Evolutionary conservation across 1,140 invertebrate species (phyloP).

Genomic region (Holotrichia oblita): DNA sequence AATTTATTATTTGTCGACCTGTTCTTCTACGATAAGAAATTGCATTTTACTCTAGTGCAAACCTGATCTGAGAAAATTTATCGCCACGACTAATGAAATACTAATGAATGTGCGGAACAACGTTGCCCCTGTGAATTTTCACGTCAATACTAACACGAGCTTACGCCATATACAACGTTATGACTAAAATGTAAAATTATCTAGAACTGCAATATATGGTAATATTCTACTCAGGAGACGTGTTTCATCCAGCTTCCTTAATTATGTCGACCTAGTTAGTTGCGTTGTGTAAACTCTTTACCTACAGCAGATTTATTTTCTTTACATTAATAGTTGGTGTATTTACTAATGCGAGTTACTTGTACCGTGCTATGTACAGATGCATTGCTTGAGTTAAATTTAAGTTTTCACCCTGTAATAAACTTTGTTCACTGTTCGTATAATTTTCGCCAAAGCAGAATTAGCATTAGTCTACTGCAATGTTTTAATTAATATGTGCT

Average conservation of each 20-base stretch:
- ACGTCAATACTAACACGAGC: neutral
- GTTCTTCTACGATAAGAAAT: neutral
- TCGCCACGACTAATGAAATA: neutral
- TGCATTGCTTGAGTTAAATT: neutral
- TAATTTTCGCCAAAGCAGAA: no score
- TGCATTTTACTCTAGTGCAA: neutral
- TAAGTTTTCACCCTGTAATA: no score
- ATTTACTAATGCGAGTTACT: neutral
- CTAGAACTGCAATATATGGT: neutral
- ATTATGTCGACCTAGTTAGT: neutral
- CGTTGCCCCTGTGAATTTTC: neutral
- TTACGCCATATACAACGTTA: neutral
- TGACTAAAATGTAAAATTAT: neutral
- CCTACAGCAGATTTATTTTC: neutral
- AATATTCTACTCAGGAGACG: neutral
- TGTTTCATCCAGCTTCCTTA: neutral
- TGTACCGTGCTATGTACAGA: neutral
- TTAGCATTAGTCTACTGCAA: no score
- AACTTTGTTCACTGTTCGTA: no score
- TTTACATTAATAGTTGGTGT: neutral
- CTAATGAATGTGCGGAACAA: neutral
- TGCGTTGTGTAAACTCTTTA: neutral
- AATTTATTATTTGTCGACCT: slow-evolving; percentile 1
- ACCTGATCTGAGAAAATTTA: neutral
- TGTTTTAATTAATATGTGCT: no score